Percentiles rank a stretch among this genome's conserved stretches.
Conservation (phyloP, 1,140 invertebrate genomes). For the Nasonia vitripennis region DNA sequence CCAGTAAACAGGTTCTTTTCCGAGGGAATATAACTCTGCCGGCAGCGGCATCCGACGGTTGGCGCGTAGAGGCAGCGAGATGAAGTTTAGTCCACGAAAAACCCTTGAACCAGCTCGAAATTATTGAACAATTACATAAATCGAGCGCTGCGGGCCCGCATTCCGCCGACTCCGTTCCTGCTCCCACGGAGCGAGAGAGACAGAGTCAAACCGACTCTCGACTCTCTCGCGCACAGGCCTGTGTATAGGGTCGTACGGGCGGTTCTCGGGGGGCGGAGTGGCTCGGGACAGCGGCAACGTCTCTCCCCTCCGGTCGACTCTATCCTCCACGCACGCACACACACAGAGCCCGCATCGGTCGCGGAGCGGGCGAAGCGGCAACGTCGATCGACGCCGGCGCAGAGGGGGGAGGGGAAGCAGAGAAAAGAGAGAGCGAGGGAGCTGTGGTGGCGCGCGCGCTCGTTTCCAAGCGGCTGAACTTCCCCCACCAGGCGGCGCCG, state of each 20-base stretch:
- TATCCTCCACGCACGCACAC: neutral
- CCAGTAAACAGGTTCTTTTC: neutral
- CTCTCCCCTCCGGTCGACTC: slow-evolving; percentile 11
- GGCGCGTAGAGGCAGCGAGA: too few species aligned
- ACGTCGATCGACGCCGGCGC: neutral
- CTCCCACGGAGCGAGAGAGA: slow-evolving; percentile 59
- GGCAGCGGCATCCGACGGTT: too few species aligned
- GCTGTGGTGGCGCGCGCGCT: neutral
- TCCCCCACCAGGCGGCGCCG: slow-evolving; percentile 41
- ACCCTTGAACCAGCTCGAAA: neutral
- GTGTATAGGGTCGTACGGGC: slow-evolving; percentile 16
- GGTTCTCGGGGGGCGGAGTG: slow-evolving; percentile 55
- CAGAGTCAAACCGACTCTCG: slow-evolving; percentile 67
- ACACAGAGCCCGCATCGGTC: too few species aligned
- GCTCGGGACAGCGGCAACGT: slow-evolving; percentile 66
- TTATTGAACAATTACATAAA: neutral
- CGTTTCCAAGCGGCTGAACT: slow-evolving; percentile 43
- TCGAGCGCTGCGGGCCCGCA: neutral
- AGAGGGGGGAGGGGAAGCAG: neutral
- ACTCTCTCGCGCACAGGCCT: slow-evolving; percentile 56
- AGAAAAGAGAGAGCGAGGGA: neutral
- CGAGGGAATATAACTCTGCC: neutral
- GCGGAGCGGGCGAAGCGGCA: neutral
- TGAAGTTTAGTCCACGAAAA: neutral
- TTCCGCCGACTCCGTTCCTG: neutral